Evolutionary conservation across 1,140 invertebrate genomes (phyloP).

Genomic region (Drosophila saltans): DNA sequence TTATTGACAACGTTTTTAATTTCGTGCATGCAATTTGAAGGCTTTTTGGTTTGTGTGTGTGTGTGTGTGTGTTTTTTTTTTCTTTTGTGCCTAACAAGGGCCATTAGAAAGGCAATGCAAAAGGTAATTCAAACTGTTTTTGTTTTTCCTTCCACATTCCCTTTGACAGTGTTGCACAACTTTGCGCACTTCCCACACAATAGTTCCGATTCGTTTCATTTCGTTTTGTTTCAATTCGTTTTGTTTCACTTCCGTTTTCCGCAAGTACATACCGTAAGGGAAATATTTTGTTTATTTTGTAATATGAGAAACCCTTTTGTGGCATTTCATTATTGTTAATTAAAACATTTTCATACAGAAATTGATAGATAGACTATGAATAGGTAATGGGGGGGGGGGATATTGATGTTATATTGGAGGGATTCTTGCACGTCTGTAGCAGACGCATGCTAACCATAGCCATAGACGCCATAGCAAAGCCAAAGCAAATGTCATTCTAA

Average conservation of each 20-base stretch:
- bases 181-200: slow-evolving; percentile 40
- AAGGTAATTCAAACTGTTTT: slow-evolving; percentile 47
- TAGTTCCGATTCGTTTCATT: slow-evolving; percentile 1
- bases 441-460: slow-evolving; percentile 58
- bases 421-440: slow-evolving; percentile 66
- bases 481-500: slow-evolving; percentile 53
- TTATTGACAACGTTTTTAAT: slow-evolving; percentile 48
- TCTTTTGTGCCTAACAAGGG: slow-evolving; percentile 41
- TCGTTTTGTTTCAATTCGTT: not conserved
- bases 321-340: slow-evolving; percentile 51
- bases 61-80: slow-evolving; percentile 13
- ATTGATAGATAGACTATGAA: not conserved
- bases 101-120: slow-evolving; percentile 51
- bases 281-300: slow-evolving; percentile 15
- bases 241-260: slow-evolving; percentile 25
- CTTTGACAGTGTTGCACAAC: slow-evolving; percentile 42
- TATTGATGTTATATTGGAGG: not conserved
- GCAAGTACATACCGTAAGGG: slow-evolving; percentile 24
- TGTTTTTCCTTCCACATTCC: not conserved
- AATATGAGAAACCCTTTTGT: slow-evolving; percentile 36
- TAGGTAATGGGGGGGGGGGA: not conserved
- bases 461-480: slow-evolving; percentile 10
- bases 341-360: slow-evolving; percentile 64
- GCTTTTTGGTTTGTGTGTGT: slow-evolving; percentile 14
- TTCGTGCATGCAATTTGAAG: slow-evolving; percentile 50